phyloP scores from a whole-genome alignment of 2,797 vertebrate genomes.

The Gobionotothen gibberifrons region DNA sequence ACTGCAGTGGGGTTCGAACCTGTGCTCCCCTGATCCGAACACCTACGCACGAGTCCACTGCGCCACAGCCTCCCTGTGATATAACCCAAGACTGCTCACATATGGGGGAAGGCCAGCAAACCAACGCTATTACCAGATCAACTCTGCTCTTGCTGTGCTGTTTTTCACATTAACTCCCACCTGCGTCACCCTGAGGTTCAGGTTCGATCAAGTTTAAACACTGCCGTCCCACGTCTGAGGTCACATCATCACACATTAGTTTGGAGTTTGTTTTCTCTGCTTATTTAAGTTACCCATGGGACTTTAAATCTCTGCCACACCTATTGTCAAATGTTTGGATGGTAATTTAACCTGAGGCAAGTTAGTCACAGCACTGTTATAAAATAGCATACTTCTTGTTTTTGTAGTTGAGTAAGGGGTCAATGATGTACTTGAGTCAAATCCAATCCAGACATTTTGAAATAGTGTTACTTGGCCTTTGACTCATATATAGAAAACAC shows the following conservation, averaged over 20 bases:
- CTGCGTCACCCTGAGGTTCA: slow-evolving; percentile 29
- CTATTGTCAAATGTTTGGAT: slow-evolving; percentile 37
- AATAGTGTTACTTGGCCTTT: slow-evolving; percentile 19
- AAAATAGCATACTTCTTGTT: slow-evolving; percentile 31
- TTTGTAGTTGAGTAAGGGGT: slow-evolving; percentile 29
- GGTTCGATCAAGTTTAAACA: slow-evolving; percentile 32
- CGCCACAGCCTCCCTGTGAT: background rate
- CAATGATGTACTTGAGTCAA: slow-evolving; percentile 1
- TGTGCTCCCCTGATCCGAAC: too few relatives aligned
- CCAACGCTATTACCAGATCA: slow-evolving; percentile 29
- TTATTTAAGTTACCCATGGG: slow-evolving; percentile 19
- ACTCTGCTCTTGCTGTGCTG: slow-evolving; percentile 36
- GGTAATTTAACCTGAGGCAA: slow-evolving; percentile 31
- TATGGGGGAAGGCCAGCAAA: slow-evolving; percentile 18
- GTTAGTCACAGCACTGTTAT: slow-evolving; percentile 4
- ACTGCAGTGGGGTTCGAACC: too few relatives aligned
- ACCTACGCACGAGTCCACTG: too few relatives aligned
- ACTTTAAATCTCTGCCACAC: slow-evolving; percentile 25
- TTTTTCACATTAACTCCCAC: slow-evolving; percentile 73
- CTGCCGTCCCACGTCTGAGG: slow-evolving; percentile 38
- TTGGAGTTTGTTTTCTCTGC: slow-evolving; percentile 18
- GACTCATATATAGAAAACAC: background rate
- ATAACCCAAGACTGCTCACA: slow-evolving; percentile 33
- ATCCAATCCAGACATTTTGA: slow-evolving; percentile 46
- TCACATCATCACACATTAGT: slow-evolving; percentile 41